phyloP scores from a whole-genome alignment of 2,888 invertebrate species.

The Copidosoma aretas region DNA sequence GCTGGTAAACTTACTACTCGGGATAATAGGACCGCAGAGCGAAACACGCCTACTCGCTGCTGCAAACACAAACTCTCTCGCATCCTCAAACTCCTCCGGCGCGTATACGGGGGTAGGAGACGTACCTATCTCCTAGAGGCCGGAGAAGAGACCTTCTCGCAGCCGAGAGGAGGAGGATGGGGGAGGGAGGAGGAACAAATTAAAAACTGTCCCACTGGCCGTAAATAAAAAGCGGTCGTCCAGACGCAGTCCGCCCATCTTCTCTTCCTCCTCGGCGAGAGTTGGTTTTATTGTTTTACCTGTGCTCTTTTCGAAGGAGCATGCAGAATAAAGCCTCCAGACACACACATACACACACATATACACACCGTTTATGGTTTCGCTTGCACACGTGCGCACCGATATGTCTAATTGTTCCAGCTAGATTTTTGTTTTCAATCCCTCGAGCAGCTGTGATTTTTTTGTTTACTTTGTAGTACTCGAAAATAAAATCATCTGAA shows the following conservation, averaged over 20 bases:
- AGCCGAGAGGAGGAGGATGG: constrained; percentile 44
- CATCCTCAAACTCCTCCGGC: constrained; percentile 56
- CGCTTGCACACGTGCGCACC: neutral
- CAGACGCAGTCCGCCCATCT: constrained; percentile 55
- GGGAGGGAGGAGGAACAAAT: constrained; percentile 61
- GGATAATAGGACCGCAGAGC: constrained; percentile 53
- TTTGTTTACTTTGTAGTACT: too few species aligned
- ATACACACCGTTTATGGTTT: neutral
- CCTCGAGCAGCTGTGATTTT: neutral
- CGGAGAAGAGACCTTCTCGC: constrained; percentile 43
- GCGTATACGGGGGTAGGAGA: too few species aligned
- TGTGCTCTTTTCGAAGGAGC: constrained; percentile 10
- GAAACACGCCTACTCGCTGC: constrained; percentile 47
- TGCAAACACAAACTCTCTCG: constrained; percentile 3
- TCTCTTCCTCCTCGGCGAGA: constrained; percentile 48
- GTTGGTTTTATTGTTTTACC: constrained; percentile 39
- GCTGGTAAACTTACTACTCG: constrained; percentile 37
- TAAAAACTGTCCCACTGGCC: constrained; percentile 63
- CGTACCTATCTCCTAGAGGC: constrained; percentile 59
- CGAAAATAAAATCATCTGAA: too few species aligned
- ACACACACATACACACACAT: too few species aligned
- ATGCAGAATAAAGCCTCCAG: neutral
- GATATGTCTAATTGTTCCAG: too few species aligned
- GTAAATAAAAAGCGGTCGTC: constrained; percentile 59
- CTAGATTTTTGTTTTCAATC: neutral